A percentile compares a stretch with the other conserved stretches of the same genome.
These are phyloP conservation scores for Macropus fuliginosus DNA, from an alignment of 2,797 vertebrate genomes.

Conservation along the genomic window DNA sequence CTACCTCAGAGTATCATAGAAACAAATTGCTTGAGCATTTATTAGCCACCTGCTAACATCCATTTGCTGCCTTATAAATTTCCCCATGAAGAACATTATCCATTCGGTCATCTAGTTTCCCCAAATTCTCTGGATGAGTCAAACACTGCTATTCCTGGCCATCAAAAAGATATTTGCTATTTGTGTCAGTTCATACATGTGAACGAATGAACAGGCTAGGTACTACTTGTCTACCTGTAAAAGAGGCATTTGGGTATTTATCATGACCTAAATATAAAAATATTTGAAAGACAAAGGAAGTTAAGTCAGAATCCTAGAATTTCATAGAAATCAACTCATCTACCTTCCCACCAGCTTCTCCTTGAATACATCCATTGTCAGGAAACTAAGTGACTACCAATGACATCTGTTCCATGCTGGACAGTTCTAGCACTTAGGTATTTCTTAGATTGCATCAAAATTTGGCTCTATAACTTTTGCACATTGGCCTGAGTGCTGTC, in stretches of 20 bases:
- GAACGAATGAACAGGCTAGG: not conserved
- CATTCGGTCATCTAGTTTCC: conserved; percentile 21
- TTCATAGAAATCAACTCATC: not conserved
- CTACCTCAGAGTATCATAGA: conserved; percentile 30
- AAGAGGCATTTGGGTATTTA: not conserved
- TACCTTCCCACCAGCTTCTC: not conserved
- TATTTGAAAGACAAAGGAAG: not conserved
- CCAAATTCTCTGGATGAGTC: not conserved
- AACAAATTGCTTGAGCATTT: conserved; percentile 20
- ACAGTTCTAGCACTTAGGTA: not conserved
- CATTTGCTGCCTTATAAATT: conserved; percentile 14
- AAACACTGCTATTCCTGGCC: not conserved
- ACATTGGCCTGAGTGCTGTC: not conserved
- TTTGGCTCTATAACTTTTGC: not conserved
- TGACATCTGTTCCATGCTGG: not conserved
- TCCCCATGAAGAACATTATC: not conserved
- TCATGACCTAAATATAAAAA: not conserved
- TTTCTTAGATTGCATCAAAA: not conserved
- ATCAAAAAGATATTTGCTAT: not conserved
- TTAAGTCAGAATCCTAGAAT: not conserved
- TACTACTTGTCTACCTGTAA: not conserved
- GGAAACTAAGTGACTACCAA: not conserved
- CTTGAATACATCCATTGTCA: not conserved
- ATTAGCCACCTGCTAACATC: conserved; percentile 45
- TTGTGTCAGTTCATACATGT: not conserved